These are phyloP conservation scores for Aurelia aurita DNA, from an alignment of 30 jellyfish, hydroid and myxozoan genomes.

Conservation along the genomic window DNA sequence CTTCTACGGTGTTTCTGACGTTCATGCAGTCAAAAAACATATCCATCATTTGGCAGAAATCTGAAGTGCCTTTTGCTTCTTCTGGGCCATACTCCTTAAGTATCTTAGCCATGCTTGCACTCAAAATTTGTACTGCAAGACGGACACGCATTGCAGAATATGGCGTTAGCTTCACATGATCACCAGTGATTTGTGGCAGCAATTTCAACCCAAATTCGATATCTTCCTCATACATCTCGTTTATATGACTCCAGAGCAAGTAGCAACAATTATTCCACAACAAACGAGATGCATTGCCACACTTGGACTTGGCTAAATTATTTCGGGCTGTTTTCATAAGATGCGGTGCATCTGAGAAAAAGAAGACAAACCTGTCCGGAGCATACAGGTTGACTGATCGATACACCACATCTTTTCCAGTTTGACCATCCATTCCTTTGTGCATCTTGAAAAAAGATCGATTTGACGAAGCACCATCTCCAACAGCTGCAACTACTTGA, in stretches of 20 bases:
- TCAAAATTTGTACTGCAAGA: conserved; percentile 66
- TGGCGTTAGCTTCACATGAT: conserved; percentile 39
- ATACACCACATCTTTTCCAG: conserved; percentile 41
- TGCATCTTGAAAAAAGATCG: conserved; percentile 50
- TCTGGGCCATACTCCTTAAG: conserved; percentile 29
- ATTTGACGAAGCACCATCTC: conserved; percentile 73
- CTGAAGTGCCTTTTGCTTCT: conserved; percentile 52
- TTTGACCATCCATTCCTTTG: conserved; percentile 37
- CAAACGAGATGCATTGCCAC: conserved; percentile 5
- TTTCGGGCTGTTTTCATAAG: conserved; percentile 60
- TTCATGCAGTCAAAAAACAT: conserved; percentile 62
- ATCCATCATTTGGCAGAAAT: conserved; percentile 56
- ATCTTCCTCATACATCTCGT: conserved; percentile 38
- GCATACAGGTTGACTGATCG: conserved; percentile 51
- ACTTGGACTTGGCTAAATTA: conserved; percentile 25
- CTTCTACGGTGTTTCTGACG: conserved; percentile 42
- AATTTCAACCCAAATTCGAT: conserved; percentile 43
- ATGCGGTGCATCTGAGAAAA: conserved; percentile 67
- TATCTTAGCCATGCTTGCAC: conserved; percentile 33
- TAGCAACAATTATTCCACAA: conserved; percentile 61
- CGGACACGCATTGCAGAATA: conserved; percentile 59
- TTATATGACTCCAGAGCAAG: conserved; percentile 56
- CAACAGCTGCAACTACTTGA: conserved; percentile 57
- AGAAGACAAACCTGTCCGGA: conserved; percentile 30
- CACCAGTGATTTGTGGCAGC: conserved; percentile 37